A percentile compares a stretch with the other conserved stretches of the same genome.
phyloP scores from a whole-genome alignment of 2,888 invertebrate genomes.

The Nemoura dubitans region DNA sequence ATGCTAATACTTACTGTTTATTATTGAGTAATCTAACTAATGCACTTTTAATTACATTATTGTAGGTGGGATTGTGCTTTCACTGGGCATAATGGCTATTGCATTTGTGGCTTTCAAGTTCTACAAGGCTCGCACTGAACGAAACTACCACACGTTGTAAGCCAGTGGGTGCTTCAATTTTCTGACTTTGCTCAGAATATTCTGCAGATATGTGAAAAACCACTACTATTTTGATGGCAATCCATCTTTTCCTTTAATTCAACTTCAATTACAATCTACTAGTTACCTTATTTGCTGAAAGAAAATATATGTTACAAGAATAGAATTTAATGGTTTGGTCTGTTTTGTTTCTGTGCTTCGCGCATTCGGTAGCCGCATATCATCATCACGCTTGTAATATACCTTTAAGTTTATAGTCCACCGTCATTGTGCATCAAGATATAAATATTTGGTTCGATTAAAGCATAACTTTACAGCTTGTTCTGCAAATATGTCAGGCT shows the following conservation, averaged over 20 bases:
- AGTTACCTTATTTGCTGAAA: background rate
- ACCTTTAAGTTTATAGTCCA: too few species aligned
- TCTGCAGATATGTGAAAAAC: background rate
- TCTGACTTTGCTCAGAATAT: background rate
- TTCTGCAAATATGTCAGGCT: background rate
- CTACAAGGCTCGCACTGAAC: slow-evolving; percentile 84
- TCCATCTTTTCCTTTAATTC: background rate
- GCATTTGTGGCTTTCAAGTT: slow-evolving; percentile 86
- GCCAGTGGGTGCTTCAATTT: slow-evolving; percentile 48
- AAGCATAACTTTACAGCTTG: too few species aligned
- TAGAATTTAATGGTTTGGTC: background rate
- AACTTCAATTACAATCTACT: background rate
- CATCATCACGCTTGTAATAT: too few species aligned
- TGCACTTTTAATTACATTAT: background rate
- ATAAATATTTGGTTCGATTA: too few species aligned
- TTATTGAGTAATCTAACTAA: slow-evolving; percentile 19
- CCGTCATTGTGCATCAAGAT: too few species aligned
- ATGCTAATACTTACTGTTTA: background rate
- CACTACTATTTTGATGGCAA: background rate
- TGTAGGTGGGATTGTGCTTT: slow-evolving; percentile 83
- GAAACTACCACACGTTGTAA: slow-evolving; percentile 91
- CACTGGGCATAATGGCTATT: slow-evolving; percentile 80
- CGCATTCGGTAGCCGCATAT: too few species aligned
- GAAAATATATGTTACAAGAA: background rate
- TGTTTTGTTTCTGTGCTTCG: background rate